phyloP scores from a whole-genome alignment of 2,888 invertebrate genomes.

The Ptychoptera contaminata region DNA sequence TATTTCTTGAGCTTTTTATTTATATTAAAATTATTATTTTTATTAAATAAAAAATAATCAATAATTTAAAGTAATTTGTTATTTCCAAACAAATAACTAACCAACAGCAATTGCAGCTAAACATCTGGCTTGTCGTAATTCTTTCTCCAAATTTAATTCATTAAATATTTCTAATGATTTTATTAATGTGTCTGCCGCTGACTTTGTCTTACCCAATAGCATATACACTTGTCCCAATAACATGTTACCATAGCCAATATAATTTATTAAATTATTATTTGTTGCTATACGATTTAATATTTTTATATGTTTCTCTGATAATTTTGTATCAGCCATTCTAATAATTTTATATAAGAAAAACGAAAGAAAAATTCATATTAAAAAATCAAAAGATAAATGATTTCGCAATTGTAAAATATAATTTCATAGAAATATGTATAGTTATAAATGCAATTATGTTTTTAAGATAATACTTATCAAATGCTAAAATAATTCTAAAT shows the following conservation, averaged over 20 bases:
- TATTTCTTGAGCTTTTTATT: slow-evolving; percentile 2
- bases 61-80: neutral
- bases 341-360: too few species aligned
- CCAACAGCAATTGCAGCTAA: slow-evolving; percentile 6
- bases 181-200: slow-evolving; percentile 5
- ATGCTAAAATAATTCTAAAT: too few species aligned
- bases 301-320: slow-evolving; percentile 2
- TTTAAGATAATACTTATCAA: too few species aligned
- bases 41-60: too few species aligned
- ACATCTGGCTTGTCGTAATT: slow-evolving; percentile 5
- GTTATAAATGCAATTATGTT: too few species aligned
- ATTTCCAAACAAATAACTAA: neutral
- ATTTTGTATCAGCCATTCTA: too few species aligned
- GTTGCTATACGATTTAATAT: slow-evolving; percentile 2
- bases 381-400: too few species aligned
- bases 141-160: slow-evolving; percentile 1
- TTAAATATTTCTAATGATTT: slow-evolving; percentile 5
- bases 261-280: neutral
- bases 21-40: neutral
- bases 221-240: neutral
- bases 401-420: too few species aligned
- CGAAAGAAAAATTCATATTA: too few species aligned
- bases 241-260: slow-evolving; percentile 2
- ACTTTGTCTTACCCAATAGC: slow-evolving; percentile 3
- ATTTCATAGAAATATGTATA: too few species aligned